Evolutionary conservation across 2,888 invertebrate species (phyloP).

Genomic region (Orchestes rusci): DNA sequence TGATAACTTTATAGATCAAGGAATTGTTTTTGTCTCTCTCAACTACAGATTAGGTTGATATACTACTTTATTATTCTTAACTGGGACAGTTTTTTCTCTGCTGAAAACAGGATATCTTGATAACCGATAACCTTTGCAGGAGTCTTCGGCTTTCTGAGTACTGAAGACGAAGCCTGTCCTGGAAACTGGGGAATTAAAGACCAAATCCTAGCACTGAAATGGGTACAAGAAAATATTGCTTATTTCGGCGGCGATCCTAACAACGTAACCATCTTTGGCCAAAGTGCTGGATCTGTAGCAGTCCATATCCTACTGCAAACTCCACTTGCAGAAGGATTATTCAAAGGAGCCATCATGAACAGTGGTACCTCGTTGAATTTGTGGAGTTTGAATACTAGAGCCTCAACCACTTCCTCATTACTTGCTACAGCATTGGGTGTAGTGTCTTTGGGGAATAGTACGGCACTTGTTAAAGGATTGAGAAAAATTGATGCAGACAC

Average conservation of each 20-base stretch:
- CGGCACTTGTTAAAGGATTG: background rate
- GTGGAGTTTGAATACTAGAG: slow-evolving; percentile 10
- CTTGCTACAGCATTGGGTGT: background rate
- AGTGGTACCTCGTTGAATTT: slow-evolving; percentile 9
- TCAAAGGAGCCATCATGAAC: slow-evolving; percentile 9
- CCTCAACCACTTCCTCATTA: background rate
- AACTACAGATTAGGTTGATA: too few relatives aligned
- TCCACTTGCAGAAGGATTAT: slow-evolving; percentile 1
- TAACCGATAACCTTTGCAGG: slow-evolving; percentile 1
- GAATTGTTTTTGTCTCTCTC: too few relatives aligned
- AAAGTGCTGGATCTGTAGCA: slow-evolving; percentile 6
- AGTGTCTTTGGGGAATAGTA: background rate
- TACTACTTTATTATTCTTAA: too few relatives aligned
- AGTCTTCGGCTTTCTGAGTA: slow-evolving; percentile 8
- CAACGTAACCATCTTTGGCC: slow-evolving; percentile 5
- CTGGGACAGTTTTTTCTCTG: too few relatives aligned
- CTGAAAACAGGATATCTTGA: too few relatives aligned
- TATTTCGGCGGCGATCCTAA: slow-evolving; percentile 7
- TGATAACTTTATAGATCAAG: too few relatives aligned
- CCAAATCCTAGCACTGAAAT: slow-evolving; percentile 8
- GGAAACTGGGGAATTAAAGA: too few relatives aligned
- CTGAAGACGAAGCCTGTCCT: slow-evolving; percentile 6
- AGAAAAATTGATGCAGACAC: slow-evolving; percentile 1
- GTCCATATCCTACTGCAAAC: slow-evolving; percentile 5
- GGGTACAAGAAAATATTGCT: slow-evolving; percentile 7